Evolutionary conservation across 2,888 invertebrate genomes (phyloP).

Genomic region (Phrixothrix hirtus): DNA sequence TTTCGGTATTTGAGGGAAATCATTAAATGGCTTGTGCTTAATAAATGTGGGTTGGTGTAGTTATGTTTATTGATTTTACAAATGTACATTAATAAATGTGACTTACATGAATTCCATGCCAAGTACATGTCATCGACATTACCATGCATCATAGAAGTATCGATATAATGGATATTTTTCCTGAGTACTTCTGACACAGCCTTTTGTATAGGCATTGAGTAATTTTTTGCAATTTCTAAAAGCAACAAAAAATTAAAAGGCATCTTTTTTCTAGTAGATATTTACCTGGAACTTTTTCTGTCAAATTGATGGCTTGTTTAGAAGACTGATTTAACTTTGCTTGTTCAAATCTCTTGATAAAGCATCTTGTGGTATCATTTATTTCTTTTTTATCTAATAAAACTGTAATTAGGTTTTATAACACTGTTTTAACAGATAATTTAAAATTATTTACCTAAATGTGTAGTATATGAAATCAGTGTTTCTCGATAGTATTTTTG

Average conservation of each 20-base stretch:
- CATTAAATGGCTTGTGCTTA: too few relatives aligned
- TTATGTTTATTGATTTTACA: too few relatives aligned
- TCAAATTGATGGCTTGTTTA: slow-evolving; percentile 40
- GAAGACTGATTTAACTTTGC: slow-evolving; percentile 51
- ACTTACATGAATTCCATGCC: slow-evolving; percentile 46
- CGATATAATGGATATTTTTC: slow-evolving; percentile 30
- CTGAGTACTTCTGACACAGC: slow-evolving; percentile 49
- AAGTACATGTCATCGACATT: slow-evolving; percentile 41
- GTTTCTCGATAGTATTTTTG: slow-evolving; percentile 69
- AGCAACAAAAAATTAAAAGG: too few relatives aligned
- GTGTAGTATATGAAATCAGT: slow-evolving; percentile 63
- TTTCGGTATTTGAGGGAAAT: too few relatives aligned
- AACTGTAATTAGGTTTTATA: slow-evolving; percentile 51
- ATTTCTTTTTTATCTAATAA: slow-evolving; percentile 64
- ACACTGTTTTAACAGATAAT: background rate
- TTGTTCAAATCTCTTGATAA: slow-evolving; percentile 66
- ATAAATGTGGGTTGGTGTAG: too few relatives aligned
- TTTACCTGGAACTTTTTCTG: slow-evolving; percentile 43
- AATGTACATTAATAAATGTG: too few relatives aligned
- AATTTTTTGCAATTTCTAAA: slow-evolving; percentile 48
- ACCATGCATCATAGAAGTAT: slow-evolving; percentile 22
- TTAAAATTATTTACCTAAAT: slow-evolving; percentile 27
- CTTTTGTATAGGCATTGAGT: slow-evolving; percentile 49
- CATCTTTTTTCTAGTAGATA: background rate
- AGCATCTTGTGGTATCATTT: slow-evolving; percentile 62